phyloP scores from a whole-genome alignment of 2,113 vertebrate genomes.

The Seriola rivoliana region DNA sequence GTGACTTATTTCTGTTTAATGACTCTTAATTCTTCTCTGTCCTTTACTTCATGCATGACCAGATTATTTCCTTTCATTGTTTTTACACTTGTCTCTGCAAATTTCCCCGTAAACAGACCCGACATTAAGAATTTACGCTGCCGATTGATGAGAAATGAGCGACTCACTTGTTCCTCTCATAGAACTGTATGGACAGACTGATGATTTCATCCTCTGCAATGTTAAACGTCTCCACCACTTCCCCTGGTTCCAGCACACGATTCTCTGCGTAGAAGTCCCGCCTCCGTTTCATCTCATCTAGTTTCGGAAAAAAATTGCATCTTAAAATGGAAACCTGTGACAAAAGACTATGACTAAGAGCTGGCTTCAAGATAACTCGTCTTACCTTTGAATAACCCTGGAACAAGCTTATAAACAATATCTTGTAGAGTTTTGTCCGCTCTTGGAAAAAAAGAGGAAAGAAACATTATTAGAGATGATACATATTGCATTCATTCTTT shows the following conservation, averaged over 20 bases:
- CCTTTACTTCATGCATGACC: neutral
- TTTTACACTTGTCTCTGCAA: neutral
- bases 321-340: neutral
- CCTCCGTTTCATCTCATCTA: conserved; percentile 96
- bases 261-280: conserved; percentile 93
- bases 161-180: conserved; percentile 89
- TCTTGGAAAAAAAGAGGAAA: conserved; percentile 72
- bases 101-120: neutral
- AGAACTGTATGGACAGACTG: conserved; percentile 96
- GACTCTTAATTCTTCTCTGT: neutral
- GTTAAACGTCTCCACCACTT: conserved; percentile 87
- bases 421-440: conserved; percentile 96
- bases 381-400: conserved; percentile 95
- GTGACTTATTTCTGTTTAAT: neutral
- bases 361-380: neutral
- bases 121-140: neutral
- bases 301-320: neutral
- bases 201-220: conserved; percentile 92
- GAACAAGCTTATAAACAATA: conserved; percentile 95
- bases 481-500: neutral
- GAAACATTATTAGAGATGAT: neutral
- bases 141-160: neutral
- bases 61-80: neutral
- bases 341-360: neutral
- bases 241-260: conserved; percentile 85